Evolutionary conservation across 2,888 invertebrate genomes (phyloP).

Genomic region (Philereme vetulata): DNA sequence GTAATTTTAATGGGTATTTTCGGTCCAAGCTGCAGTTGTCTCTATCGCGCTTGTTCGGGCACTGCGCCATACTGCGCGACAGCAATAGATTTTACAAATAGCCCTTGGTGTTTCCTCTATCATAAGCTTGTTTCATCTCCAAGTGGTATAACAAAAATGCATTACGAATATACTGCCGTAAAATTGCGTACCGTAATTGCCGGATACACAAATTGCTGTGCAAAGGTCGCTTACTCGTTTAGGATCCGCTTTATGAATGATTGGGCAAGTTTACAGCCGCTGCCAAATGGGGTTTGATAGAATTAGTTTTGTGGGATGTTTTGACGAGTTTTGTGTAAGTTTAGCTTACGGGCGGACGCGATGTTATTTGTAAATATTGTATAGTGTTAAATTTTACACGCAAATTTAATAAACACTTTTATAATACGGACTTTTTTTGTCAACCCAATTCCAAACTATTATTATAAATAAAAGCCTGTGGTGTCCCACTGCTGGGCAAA

Average conservation of each 20-base stretch:
- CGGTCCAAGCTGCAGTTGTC: too few species aligned
- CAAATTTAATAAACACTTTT: conserved; percentile 58
- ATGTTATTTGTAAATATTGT: conserved; percentile 64
- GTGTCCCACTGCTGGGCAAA: too few species aligned
- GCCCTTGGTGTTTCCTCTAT: too few species aligned
- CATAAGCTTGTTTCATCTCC: too few species aligned
- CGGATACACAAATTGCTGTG: conserved; percentile 2
- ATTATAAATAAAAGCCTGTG: too few species aligned
- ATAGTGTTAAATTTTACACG: conserved; percentile 70
- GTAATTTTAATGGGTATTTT: too few species aligned
- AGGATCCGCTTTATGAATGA: not conserved
- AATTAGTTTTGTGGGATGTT: conserved; percentile 47
- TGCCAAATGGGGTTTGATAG: conserved; percentile 55
- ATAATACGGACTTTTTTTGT: conserved; percentile 16
- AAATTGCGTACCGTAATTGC: too few species aligned
- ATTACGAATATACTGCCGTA: too few species aligned
- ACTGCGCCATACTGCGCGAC: too few species aligned
- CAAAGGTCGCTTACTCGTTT: conserved; percentile 2
- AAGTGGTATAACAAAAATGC: too few species aligned
- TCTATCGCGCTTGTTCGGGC: too few species aligned
- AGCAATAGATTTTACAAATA: too few species aligned
- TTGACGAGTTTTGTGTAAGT: conserved; percentile 55
- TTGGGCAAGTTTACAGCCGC: conserved; percentile 24
- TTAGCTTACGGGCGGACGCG: conserved; percentile 29
- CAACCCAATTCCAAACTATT: not conserved